These are phyloP conservation scores for Aelia acuminata DNA, from an alignment of 2,888 invertebrate genomes.

Conservation along the genomic window DNA sequence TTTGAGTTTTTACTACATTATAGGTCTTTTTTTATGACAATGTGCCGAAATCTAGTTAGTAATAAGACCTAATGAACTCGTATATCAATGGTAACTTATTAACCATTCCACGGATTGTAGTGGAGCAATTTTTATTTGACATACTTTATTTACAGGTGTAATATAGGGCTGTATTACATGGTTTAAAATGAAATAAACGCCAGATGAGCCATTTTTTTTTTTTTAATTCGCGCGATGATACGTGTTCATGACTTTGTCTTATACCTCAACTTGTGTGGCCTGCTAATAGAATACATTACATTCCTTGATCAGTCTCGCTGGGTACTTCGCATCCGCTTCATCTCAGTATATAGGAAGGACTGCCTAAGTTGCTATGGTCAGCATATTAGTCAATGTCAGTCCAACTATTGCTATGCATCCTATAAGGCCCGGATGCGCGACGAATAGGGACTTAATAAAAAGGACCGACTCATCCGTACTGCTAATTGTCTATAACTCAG, in stretches of 20 bases:
- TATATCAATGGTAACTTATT: too few relatives aligned
- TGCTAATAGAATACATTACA: background rate
- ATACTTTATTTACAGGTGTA: too few relatives aligned
- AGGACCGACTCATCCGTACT: background rate
- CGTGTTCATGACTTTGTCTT: background rate
- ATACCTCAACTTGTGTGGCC: background rate
- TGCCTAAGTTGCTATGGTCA: background rate
- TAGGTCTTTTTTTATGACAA: too few relatives aligned
- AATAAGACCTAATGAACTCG: too few relatives aligned
- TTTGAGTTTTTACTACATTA: too few relatives aligned
- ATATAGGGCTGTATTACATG: too few relatives aligned
- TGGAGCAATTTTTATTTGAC: too few relatives aligned
- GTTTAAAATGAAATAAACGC: too few relatives aligned
- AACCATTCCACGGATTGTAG: too few relatives aligned
- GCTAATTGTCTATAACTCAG: background rate
- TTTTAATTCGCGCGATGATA: background rate
- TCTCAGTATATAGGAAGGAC: background rate
- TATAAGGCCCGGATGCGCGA: background rate
- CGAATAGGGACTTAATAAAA: background rate
- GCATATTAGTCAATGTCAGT: slow-evolving; percentile 24
- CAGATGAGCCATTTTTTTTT: too few relatives aligned
- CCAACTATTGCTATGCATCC: background rate
- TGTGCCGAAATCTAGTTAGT: too few relatives aligned
- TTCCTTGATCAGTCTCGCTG: background rate
- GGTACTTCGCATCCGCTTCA: background rate